Conservation (phyloP, 1,140 invertebrate species). For the Rhyzopertha dominica region DNA sequence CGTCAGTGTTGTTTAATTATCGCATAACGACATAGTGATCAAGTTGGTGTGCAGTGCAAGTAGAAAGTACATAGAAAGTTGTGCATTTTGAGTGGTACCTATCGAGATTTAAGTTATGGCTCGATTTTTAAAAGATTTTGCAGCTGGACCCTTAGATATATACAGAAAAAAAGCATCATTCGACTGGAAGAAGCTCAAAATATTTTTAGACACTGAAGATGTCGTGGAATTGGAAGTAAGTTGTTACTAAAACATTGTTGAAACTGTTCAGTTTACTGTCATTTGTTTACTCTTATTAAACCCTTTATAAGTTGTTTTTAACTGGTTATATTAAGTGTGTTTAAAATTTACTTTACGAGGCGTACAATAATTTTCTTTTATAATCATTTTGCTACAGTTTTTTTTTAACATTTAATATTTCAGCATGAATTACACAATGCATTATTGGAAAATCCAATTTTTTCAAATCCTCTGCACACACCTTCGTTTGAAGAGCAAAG, state of each 20-base stretch:
- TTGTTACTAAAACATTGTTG: constrained; percentile 4
- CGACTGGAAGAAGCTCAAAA: constrained; percentile 71
- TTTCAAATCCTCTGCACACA: constrained; percentile 5
- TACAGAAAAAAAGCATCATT: constrained; percentile 72
- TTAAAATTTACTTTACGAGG: not conserved
- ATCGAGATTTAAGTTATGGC: too few relatives aligned
- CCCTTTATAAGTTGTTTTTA: not conserved
- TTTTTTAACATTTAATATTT: constrained; percentile 10
- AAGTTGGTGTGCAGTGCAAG: too few relatives aligned
- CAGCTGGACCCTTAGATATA: constrained; percentile 62
- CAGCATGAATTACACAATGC: constrained; percentile 19
- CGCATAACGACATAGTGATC: too few relatives aligned
- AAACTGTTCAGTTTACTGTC: too few relatives aligned
- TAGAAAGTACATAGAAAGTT: too few relatives aligned
- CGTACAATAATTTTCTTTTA: constrained; percentile 4
- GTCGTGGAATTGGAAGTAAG: constrained; percentile 64
- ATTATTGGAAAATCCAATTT: constrained; percentile 17
- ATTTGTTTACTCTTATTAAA: too few relatives aligned
- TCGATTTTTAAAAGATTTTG: constrained; percentile 47
- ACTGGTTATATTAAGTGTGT: not conserved
- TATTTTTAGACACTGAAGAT: constrained; percentile 67
- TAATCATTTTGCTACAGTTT: constrained; percentile 9
- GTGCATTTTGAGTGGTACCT: too few relatives aligned
- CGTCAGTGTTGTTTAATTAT: too few relatives aligned
- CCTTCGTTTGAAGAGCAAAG: constrained; percentile 57